Evolutionary conservation across 2,888 invertebrate genomes (phyloP).

Genomic region (Agrotis puta): DNA sequence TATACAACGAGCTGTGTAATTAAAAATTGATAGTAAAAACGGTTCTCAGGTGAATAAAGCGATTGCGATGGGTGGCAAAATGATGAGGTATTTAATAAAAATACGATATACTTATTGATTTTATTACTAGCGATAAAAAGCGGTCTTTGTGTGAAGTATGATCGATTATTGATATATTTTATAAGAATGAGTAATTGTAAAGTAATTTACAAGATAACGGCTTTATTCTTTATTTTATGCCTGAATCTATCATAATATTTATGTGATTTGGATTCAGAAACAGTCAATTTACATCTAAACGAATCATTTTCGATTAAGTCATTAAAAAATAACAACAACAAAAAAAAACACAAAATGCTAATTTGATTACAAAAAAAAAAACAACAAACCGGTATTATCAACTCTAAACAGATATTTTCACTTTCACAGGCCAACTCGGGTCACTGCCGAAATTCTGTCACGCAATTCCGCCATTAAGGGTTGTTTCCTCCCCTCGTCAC

Average conservation of each 20-base stretch:
- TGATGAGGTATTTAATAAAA: slow-evolving; percentile 5
- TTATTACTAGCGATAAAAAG: background rate
- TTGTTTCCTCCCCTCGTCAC: slow-evolving; percentile 77
- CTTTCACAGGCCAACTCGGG: slow-evolving; percentile 88
- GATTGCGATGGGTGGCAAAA: slow-evolving; percentile 13
- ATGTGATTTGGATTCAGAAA: background rate
- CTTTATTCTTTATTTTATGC: background rate
- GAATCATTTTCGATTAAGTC: slow-evolving; percentile 31
- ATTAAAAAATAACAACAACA: slow-evolving; percentile 31
- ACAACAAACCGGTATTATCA: slow-evolving; percentile 68
- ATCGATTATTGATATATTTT: background rate
- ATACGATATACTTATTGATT: slow-evolving; percentile 14
- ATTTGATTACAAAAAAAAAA: slow-evolving; percentile 28
- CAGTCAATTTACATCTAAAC: background rate
- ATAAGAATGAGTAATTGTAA: background rate
- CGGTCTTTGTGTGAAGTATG: background rate
- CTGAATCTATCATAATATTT: background rate
- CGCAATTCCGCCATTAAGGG: slow-evolving; percentile 90
- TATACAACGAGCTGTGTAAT: slow-evolving; percentile 43
- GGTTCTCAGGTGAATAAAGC: slow-evolving; percentile 39
- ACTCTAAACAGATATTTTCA: slow-evolving; percentile 87
- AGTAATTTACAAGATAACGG: too few relatives aligned
- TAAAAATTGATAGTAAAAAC: slow-evolving; percentile 36
- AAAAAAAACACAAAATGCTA: slow-evolving; percentile 16
- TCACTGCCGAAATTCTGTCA: slow-evolving; percentile 91